A percentile compares a stretch with the other conserved stretches of the same genome.
phyloP scores from a whole-genome alignment of 2,888 invertebrate genomes.

The Melieria omissa region DNA sequence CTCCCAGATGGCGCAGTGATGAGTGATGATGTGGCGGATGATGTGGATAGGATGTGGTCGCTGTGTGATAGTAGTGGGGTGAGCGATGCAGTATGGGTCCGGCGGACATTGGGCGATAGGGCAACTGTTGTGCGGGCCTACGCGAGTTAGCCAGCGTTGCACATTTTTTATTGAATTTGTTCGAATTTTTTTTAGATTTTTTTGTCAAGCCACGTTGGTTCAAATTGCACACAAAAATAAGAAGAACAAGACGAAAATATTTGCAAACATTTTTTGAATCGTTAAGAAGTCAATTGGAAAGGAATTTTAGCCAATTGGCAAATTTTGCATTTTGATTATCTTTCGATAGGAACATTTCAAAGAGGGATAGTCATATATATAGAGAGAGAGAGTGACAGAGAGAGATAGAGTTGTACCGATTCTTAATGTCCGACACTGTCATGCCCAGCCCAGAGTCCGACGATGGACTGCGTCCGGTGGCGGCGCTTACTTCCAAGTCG shows the following conservation, averaged over 20 bases:
- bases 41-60: constrained; percentile 32
- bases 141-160: constrained; percentile 2
- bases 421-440: constrained; percentile 78
- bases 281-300: no score
- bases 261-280: no score
- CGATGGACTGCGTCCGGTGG: constrained; percentile 84
- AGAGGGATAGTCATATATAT: constrained; percentile 8
- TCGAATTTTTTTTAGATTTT: no score
- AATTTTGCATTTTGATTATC: constrained; percentile 40
- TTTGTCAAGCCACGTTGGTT: no score
- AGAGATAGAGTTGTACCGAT: constrained; percentile 69
- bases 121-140: constrained; percentile 66
- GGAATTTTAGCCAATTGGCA: background rate
- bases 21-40: constrained; percentile 31
- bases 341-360: constrained; percentile 5
- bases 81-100: constrained; percentile 67
- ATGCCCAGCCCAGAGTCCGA: constrained; percentile 95
- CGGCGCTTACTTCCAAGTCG: constrained; percentile 67
- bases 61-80: constrained; percentile 51
- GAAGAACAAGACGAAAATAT: no score
- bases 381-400: constrained; percentile 11
- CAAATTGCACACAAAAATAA: no score
- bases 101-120: constrained; percentile 67
- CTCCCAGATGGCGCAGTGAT: constrained; percentile 65
- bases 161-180: background rate